phyloP scores from a whole-genome alignment of 2,888 invertebrate genomes.

The Pristionchus arcanus region DNA sequence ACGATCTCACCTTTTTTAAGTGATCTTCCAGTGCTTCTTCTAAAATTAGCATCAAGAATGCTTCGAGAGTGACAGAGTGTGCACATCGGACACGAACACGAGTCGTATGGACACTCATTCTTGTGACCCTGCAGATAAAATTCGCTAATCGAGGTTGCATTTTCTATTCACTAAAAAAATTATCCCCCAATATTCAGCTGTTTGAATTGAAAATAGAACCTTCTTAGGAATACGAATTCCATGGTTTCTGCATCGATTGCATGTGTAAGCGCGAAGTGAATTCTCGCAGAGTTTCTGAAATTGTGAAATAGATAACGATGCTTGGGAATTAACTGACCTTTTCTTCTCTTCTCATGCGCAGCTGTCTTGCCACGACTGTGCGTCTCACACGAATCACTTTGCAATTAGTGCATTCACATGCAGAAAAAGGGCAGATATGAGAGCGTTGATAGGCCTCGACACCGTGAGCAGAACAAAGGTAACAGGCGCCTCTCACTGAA shows the following conservation, averaged over 20 bases:
- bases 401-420: neutral
- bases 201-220: neutral
- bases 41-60: neutral
- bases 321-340: neutral
- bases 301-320: neutral
- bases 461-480: neutral
- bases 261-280: neutral
- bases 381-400: neutral
- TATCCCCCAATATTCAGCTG: neutral
- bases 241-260: slow-evolving; percentile 38
- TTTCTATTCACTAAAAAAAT: neutral
- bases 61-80: neutral
- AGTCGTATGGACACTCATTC: neutral
- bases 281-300: neutral
- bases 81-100: neutral
- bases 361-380: neutral
- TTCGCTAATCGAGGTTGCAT: neutral
- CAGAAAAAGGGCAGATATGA: neutral
- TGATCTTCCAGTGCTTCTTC: neutral
- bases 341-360: slow-evolving; percentile 27
- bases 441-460: neutral
- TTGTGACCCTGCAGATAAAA: neutral
- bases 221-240: slow-evolving; percentile 1
- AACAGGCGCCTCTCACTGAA: slow-evolving; percentile 15
- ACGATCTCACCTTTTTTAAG: neutral